Evolutionary conservation across 2,797 vertebrate genomes (phyloP), one percentile per base, ranked within the genome.

Genomic region (Micropoecilia bifurca): DNA sequence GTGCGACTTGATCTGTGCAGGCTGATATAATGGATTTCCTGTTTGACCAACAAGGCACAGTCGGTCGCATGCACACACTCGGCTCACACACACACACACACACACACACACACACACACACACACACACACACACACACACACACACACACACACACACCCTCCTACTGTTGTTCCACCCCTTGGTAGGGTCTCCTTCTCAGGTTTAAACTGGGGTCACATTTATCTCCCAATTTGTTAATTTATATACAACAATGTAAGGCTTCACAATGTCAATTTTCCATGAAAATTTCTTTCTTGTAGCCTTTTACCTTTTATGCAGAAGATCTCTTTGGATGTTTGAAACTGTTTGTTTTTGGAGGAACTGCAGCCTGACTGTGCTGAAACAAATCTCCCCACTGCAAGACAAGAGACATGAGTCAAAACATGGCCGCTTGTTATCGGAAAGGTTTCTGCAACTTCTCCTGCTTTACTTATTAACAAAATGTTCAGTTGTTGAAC

Each of bases 21-120:
- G 78, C 71, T 80, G 76, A 82, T 86, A 79, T 79, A 87, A 81
- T 83, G 68, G 80, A 87, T 86, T 87, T 90, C 79, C 63, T 88
- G 76, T 88, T 75, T 77, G 50, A 85, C 71, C 75, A 82, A 74
- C 33, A 81, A 33, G 57, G 69, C 25, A 61, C 82, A 76, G 80
- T 46, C 63, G 47, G 47, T 87, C 45, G 73, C 30, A 43, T 43
- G 46, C 4, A 78, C 71, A 76, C 76, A 68, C 57, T 20, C 45
- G 43, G 77, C 71, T 77, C 75, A 13, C 8, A 66, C n/a, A 77
- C 43, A 81, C 16, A 14, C 36, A 71, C 63, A 1, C 20, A 18
- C 10, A 18, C 16, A 9, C 30, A 73, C 41, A 81, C 6, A 12
- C 28, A 41, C 39, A 78, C 30, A 76, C 41, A 83, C 6, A 6